Base-by-base conservation (phyloP, 2,888 invertebrate species). In the Gastrophysa polygoni region DNA sequence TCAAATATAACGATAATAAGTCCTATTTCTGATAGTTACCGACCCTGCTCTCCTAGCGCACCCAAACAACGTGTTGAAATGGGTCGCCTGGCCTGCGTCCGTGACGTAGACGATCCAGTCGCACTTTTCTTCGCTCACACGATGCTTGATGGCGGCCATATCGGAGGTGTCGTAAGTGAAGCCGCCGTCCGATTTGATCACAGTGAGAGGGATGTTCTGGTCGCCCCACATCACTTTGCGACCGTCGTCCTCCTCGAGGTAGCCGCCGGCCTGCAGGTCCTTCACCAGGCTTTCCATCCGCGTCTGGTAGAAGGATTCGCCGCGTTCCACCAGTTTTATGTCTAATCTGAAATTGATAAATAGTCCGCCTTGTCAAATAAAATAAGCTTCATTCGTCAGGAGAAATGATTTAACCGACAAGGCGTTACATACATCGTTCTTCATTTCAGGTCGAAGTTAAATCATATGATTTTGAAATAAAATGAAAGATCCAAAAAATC, bases 111-210 rank as follows among this genome's bases (percentile, higher is more conserved):
- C 88, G 43, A 97, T 82, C 90, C 98, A 92, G 64, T 95, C 91
- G 1, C 86, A 92, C 65, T 91, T 91, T 79, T 98, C 96, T 76
- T 93, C 93, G 58, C 90, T 83, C 1, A 93, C 81, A 52, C 95
- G 87, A 57, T 97, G 91, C 74, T 90, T 91, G 16, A 99, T 87
- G 2, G 95, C 90, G 1, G 99, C 96, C 87, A 99, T 85, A 78
- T 99, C 99, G 0, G 98, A 98, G 0, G 99, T 98, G 78, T 99
- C 99, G 79, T 99, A 99, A 0, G 99, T 99, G 73, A 88, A 92
- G 14, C 96, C 96, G 29, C 99, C 99, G 81, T 98, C 99, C 1
- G 96, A 94, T 82, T 99, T 99, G 0, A 98, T 90, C 20, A 99
- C 85, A 0, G 97, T 99, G 57, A 99, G 81, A 0, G 98, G 98